Conservation (phyloP, 2,888 invertebrate species). For the Magallana nippona region DNA sequence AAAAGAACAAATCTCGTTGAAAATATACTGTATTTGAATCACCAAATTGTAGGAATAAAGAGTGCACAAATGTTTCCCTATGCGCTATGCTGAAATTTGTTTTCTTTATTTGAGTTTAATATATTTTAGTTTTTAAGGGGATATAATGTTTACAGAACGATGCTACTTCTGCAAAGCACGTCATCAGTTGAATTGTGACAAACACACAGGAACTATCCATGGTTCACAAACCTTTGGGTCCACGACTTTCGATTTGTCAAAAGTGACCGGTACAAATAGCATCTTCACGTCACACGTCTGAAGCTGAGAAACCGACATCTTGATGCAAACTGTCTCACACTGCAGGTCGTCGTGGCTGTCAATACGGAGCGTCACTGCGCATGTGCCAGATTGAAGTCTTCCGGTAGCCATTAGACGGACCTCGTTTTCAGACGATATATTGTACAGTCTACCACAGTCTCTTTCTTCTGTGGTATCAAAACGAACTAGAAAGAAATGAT, state of each 20-base stretch:
- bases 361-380: not conserved
- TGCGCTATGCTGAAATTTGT: too few species aligned
- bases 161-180: too few species aligned
- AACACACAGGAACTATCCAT: too few species aligned
- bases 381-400: conserved; percentile 5
- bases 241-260: conserved; percentile 1
- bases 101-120: too few species aligned
- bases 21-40: too few species aligned
- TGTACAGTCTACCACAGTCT: not conserved
- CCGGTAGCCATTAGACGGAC: not conserved
- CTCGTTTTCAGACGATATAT: conserved; percentile 13
- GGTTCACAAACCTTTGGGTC: not conserved
- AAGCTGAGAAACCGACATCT: conserved; percentile 15
- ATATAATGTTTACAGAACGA: too few species aligned
- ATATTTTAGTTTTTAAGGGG: too few species aligned
- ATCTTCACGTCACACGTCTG: conserved; percentile 13
- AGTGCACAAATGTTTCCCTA: too few species aligned
- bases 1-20: too few species aligned
- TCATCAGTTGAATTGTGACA: too few species aligned
- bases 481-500: not conserved
- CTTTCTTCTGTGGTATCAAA: not conserved
- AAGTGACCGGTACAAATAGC: not conserved
- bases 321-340: not conserved
- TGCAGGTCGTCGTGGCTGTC: not conserved
- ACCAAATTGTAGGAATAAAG: too few species aligned